phyloP scores from a whole-genome alignment of 2,113 vertebrate genomes.

The Crypturellus undulatus region DNA sequence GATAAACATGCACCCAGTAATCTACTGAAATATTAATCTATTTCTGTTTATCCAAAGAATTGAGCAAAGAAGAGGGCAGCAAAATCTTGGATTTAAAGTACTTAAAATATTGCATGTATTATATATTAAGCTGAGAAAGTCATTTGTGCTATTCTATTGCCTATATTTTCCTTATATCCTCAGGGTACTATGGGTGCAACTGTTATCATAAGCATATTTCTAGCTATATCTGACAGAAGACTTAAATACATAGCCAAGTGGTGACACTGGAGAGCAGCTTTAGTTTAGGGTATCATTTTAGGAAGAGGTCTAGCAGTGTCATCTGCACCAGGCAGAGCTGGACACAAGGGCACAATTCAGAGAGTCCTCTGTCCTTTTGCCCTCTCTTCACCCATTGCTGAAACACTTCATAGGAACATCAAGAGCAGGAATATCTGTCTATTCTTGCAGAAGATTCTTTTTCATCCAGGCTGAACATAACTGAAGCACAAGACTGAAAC shows the following conservation, averaged over 20 bases:
- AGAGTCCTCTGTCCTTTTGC: background rate
- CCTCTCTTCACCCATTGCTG: background rate
- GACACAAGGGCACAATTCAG: accelerated
- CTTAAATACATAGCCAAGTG: background rate
- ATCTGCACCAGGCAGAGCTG: background rate
- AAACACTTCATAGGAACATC: accelerated
- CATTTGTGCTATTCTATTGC: background rate
- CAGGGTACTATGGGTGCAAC: background rate
- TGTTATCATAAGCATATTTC: background rate
- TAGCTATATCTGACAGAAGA: background rate
- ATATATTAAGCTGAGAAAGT: background rate
- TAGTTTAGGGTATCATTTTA: background rate
- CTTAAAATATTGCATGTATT: background rate
- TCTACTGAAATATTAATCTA: background rate
- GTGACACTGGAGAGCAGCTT: background rate
- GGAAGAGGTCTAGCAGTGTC: background rate
- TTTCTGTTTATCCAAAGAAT: background rate
- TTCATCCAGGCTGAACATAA: accelerated
- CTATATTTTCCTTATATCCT: background rate
- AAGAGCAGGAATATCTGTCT: background rate
- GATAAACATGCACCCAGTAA: background rate
- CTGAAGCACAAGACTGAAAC: accelerated
- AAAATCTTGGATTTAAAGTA: background rate
- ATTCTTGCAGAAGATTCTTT: accelerated
- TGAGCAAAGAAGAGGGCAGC: background rate